A percentile compares a stretch with the other conserved stretches of the same genome.
Evolutionary conservation across 2,797 vertebrate genomes (phyloP).

Genomic region (Phalanger gymnotis): DNA sequence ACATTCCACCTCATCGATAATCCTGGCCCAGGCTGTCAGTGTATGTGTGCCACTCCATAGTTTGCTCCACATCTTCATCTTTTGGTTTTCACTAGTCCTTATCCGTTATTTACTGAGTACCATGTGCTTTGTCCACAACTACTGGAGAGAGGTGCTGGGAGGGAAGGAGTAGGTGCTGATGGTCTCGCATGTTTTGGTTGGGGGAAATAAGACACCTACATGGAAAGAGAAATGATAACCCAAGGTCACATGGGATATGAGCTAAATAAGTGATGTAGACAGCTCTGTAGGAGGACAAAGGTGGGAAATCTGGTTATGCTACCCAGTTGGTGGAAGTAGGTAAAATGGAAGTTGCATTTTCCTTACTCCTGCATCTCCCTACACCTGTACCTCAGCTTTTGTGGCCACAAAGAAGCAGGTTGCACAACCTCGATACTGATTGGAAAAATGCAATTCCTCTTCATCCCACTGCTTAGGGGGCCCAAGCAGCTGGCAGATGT

Average conservation of each 20-base stretch:
- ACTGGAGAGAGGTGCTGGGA: background rate
- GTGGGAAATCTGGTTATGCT: background rate
- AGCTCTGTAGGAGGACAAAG: background rate
- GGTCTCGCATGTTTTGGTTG: background rate
- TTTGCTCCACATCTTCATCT: background rate
- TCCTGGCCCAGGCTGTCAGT: background rate
- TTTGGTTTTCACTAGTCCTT: background rate
- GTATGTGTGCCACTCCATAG: background rate
- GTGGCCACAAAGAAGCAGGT: background rate
- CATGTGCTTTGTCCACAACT: background rate
- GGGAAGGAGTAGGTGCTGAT: background rate
- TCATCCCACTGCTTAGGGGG: background rate
- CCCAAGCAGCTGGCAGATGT: conserved; percentile 19
- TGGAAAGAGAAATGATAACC: background rate
- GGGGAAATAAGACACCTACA: background rate
- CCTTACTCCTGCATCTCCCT: background rate
- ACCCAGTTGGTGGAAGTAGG: background rate
- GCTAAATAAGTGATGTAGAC: background rate
- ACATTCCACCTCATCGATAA: background rate
- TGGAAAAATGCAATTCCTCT: background rate
- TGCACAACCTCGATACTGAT: background rate
- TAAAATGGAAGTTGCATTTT: background rate
- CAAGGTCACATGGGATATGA: background rate
- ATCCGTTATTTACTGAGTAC: background rate
- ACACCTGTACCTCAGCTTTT: background rate